These are phyloP conservation scores for Sciaenops ocellatus DNA, from an alignment of 2,797 vertebrate genomes.

Conservation along the genomic window DNA sequence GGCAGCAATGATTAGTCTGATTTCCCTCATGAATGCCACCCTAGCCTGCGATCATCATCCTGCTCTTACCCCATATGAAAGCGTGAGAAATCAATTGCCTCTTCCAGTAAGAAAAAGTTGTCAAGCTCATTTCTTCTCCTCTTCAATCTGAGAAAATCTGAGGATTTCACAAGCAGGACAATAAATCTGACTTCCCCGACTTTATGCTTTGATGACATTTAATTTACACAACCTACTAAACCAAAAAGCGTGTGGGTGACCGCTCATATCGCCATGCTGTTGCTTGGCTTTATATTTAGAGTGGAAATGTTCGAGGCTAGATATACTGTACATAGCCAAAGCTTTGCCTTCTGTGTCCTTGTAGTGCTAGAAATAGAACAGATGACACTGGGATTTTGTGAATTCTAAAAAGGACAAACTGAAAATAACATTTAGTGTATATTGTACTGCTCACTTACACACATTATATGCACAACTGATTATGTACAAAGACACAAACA, in stretches of 20 bases:
- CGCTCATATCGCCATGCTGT: slow-evolving; percentile 29
- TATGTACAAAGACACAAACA: slow-evolving; percentile 14
- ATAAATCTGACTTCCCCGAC: slow-evolving; percentile 37
- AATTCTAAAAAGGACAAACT: slow-evolving; percentile 24
- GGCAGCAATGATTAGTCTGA: slow-evolving; percentile 76
- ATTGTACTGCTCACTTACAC: slow-evolving; percentile 3
- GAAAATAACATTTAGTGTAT: slow-evolving; percentile 27
- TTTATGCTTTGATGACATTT: slow-evolving; percentile 58
- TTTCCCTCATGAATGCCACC: slow-evolving; percentile 64
- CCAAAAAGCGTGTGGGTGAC: slow-evolving; percentile 22
- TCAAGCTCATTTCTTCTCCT: slow-evolving; percentile 22
- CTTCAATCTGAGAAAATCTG: slow-evolving; percentile 22
- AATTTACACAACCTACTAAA: slow-evolving; percentile 43
- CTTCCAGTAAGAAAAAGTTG: slow-evolving; percentile 34
- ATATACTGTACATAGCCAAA: slow-evolving; percentile 1
- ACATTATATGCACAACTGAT: slow-evolving; percentile 4
- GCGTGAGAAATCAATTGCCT: slow-evolving; percentile 42
- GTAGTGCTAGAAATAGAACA: slow-evolving; percentile 25
- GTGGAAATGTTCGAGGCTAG: slow-evolving; percentile 25
- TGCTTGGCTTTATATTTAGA: slow-evolving; percentile 34
- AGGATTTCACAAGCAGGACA: slow-evolving; percentile 17
- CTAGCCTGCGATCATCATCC: slow-evolving; percentile 62
- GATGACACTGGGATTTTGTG: slow-evolving; percentile 22
- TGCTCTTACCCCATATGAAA: slow-evolving; percentile 44
- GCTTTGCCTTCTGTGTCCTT: slow-evolving; percentile 34